These are phyloP conservation scores for Anthopleura sola DNA, from an alignment of 64 coral and sea anemone species.

Conservation along the genomic window DNA sequence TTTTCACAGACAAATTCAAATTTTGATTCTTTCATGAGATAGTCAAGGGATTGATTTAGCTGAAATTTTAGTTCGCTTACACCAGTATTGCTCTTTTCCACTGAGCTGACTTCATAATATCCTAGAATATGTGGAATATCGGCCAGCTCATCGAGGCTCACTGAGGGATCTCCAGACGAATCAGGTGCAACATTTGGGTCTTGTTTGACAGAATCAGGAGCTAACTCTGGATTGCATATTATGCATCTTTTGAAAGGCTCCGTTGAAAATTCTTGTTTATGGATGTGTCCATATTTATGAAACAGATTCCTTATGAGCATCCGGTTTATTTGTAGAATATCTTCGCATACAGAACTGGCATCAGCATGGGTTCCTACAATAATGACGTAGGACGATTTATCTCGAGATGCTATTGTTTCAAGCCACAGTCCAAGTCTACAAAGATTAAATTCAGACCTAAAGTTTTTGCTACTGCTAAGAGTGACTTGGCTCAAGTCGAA, in stretches of 20 bases:
- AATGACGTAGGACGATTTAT: conserved; percentile 61
- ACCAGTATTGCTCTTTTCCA: too few relatives aligned
- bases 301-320: neutral
- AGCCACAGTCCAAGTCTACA: too few relatives aligned
- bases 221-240: conserved; percentile 15
- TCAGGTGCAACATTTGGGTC: too few relatives aligned
- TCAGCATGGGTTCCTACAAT: conserved; percentile 75
- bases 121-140: conserved; percentile 75
- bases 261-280: neutral
- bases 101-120: conserved; percentile 74
- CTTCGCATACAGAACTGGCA: conserved; percentile 53
- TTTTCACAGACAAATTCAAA: too few relatives aligned
- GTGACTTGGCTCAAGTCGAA: too few relatives aligned
- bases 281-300: neutral
- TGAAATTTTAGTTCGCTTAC: too few relatives aligned
- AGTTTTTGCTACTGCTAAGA: too few relatives aligned
- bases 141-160: too few relatives aligned
- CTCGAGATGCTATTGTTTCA: conserved; percentile 63
- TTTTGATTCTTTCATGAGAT: too few relatives aligned
- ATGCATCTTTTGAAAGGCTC: neutral
- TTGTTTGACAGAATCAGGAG: neutral
- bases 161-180: too few relatives aligned
- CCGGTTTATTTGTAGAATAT: conserved; percentile 47
- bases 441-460: too few relatives aligned
- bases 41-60: too few relatives aligned